phyloP scores from a whole-genome alignment of 1,140 invertebrate species.

The Bombus huntii region DNA sequence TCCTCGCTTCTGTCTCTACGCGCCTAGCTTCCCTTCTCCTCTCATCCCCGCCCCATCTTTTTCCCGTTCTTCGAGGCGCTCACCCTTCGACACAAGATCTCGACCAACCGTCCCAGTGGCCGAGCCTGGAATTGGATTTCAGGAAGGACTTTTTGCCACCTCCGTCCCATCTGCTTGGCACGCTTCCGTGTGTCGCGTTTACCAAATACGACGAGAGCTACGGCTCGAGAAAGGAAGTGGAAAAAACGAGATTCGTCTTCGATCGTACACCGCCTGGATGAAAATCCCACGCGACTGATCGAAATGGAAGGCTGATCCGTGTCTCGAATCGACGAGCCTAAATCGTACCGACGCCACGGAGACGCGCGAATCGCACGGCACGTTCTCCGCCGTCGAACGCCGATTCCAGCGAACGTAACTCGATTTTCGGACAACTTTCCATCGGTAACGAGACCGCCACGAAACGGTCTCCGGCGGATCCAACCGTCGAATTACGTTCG shows the following conservation, averaged over 20 bases:
- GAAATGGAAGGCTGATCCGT: too few species aligned
- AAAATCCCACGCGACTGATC: background rate
- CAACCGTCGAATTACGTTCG: background rate
- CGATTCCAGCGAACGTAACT: background rate
- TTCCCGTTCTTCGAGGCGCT: background rate
- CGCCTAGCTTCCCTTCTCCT: background rate
- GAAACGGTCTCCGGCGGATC: background rate
- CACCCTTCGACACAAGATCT: background rate
- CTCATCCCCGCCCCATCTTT: background rate
- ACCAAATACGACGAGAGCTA: background rate
- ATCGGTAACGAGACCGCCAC: background rate
- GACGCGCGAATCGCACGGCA: background rate
- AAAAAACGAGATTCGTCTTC: background rate
- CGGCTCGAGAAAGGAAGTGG: background rate
- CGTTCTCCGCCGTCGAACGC: background rate
- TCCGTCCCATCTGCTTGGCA: conserved; percentile 41
- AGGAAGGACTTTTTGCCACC: conserved; percentile 63
- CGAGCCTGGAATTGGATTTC: conserved; percentile 69
- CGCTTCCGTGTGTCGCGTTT: conserved; percentile 43
- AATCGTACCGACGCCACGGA: background rate
- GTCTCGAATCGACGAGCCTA: background rate
- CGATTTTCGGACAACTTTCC: background rate
- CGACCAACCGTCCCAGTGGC: conserved; percentile 27
- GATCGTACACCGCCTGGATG: too few species aligned
- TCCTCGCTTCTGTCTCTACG: background rate